Evolutionary conservation across 2,113 vertebrate species (phyloP).

Genomic region (Hippocampus guttulatus): DNA sequence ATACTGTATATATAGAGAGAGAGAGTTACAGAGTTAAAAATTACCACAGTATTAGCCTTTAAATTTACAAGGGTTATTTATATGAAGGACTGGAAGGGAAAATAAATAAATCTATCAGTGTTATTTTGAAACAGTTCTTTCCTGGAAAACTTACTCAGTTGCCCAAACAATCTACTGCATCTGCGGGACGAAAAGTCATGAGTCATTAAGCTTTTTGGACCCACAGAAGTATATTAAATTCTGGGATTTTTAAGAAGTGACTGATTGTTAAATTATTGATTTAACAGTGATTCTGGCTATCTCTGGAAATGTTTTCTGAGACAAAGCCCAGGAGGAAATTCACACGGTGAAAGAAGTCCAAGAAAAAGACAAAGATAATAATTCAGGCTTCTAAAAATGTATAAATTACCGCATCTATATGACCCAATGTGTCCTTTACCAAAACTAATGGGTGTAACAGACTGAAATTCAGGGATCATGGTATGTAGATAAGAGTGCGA

Average conservation of each 20-base stretch:
- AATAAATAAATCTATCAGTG: slow-evolving; percentile 17
- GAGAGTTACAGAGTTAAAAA: background rate
- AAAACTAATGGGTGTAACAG: background rate
- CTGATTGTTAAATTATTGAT: background rate
- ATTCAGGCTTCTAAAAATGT: slow-evolving; percentile 29
- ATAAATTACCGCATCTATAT: slow-evolving; percentile 27
- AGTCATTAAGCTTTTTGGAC: slow-evolving; percentile 13
- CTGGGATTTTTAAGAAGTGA: slow-evolving; percentile 16
- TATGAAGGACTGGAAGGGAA: background rate
- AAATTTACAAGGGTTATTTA: background rate
- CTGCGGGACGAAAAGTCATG: slow-evolving; percentile 30
- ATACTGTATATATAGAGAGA: too few relatives aligned
- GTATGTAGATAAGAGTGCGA: background rate
- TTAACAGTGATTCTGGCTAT: slow-evolving; percentile 7
- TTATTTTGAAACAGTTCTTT: slow-evolving; percentile 56
- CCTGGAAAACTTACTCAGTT: slow-evolving; percentile 56
- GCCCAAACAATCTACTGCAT: slow-evolving; percentile 33
- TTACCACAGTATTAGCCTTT: background rate
- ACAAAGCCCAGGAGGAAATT: slow-evolving; percentile 12
- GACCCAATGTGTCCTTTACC: background rate
- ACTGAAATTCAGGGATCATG: background rate
- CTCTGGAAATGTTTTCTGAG: background rate
- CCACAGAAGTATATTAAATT: background rate
- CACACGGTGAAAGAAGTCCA: slow-evolving; percentile 12
- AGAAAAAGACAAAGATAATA: slow-evolving; percentile 28